These are phyloP conservation scores for Iphiclides podalirius DNA, from an alignment of 2,888 invertebrate genomes.

Conservation along the genomic window DNA sequence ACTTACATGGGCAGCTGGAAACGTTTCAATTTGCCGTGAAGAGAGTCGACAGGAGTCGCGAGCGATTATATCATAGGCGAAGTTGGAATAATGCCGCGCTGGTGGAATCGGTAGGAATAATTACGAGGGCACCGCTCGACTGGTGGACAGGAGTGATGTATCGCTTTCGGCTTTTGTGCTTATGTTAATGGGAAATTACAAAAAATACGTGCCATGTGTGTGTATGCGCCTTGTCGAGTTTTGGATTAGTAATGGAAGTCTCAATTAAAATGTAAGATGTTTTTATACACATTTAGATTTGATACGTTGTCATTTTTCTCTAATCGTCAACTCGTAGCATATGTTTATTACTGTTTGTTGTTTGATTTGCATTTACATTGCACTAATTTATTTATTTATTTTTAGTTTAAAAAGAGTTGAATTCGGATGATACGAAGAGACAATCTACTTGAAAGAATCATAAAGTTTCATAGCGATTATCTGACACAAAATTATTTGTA, in stretches of 20 bases:
- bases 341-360: too few species aligned
- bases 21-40: constrained; percentile 57
- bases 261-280: too few species aligned
- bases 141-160: constrained; percentile 47
- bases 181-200: constrained; percentile 38
- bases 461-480: too few species aligned
- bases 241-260: neutral
- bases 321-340: too few species aligned
- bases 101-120: constrained; percentile 22
- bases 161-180: constrained; percentile 42
- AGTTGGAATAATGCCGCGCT: constrained; percentile 23
- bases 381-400: too few species aligned
- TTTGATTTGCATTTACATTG: too few species aligned
- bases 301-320: too few species aligned
- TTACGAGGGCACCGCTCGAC: constrained; percentile 18
- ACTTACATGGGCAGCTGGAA: constrained; percentile 46
- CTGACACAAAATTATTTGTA: too few species aligned
- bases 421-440: too few species aligned
- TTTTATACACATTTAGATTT: too few species aligned
- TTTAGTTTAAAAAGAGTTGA: too few species aligned
- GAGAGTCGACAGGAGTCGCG: constrained; percentile 61
- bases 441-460: too few species aligned
- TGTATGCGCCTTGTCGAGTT: neutral
- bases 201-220: constrained; percentile 10
- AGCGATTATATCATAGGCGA: constrained; percentile 35